A percentile compares a stretch with the other conserved stretches of the same genome.
These are phyloP conservation scores for Melinaea menophilus DNA, from an alignment of 2,888 invertebrate species.

Conservation along the genomic window DNA sequence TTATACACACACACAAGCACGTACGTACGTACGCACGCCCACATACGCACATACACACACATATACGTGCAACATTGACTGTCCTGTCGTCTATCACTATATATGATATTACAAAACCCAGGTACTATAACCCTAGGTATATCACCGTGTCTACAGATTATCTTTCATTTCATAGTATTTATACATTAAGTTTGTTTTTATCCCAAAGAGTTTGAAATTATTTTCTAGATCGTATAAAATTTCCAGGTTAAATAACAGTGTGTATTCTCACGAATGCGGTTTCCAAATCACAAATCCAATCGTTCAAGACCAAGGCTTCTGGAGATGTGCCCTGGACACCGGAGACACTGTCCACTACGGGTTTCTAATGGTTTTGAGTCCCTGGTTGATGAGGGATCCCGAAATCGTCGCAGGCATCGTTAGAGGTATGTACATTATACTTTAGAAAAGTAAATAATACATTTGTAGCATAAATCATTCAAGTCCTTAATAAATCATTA, in stretches of 20 bases:
- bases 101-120: too few species aligned
- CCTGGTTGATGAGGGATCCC: conserved; percentile 44
- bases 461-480: background rate
- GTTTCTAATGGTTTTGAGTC: conserved; percentile 51
- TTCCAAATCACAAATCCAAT: conserved; percentile 48
- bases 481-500: too few species aligned
- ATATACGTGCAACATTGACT: too few species aligned
- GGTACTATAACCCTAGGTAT: too few species aligned
- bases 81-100: too few species aligned
- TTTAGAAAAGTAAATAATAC: background rate
- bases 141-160: too few species aligned
- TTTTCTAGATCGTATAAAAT: background rate
- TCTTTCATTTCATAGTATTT: too few species aligned
- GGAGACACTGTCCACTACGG: conserved; percentile 49
- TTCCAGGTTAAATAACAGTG: conserved; percentile 44
- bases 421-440: conserved; percentile 33
- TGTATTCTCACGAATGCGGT: conserved; percentile 48
- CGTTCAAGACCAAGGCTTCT: conserved; percentile 49
- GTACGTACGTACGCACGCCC: too few species aligned
- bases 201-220: background rate
- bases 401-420: conserved; percentile 39
- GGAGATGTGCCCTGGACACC: conserved; percentile 65
- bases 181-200: too few species aligned
- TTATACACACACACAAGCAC: too few species aligned
- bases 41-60: too few species aligned